Evolutionary conservation across 2,888 invertebrate genomes (phyloP).

Genomic region (Orchesella flavescens): DNA sequence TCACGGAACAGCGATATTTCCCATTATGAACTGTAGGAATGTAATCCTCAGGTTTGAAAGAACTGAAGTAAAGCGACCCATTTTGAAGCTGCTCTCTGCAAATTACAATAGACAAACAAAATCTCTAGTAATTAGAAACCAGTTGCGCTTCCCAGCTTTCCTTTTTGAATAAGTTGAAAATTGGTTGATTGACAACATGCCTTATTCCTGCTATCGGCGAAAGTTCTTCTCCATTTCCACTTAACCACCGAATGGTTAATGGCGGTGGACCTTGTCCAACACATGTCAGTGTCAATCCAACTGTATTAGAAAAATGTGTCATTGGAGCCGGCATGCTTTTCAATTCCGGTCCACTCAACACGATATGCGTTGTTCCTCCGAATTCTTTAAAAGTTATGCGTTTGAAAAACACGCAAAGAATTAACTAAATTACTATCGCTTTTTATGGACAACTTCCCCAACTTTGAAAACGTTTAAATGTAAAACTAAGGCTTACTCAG

Average conservation of each 20-base stretch:
- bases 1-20: conserved; percentile 66
- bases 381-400: conserved; percentile 34
- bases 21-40: conserved; percentile 65
- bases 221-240: conserved; percentile 57
- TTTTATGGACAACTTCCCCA: too few relatives aligned
- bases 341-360: conserved; percentile 65
- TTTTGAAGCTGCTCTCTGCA: conserved; percentile 66
- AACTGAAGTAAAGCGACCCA: conserved; percentile 63
- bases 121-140: neutral
- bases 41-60: conserved; percentile 67
- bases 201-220: conserved; percentile 67
- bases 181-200: conserved; percentile 34
- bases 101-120: neutral
- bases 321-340: conserved; percentile 63
- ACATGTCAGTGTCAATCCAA: conserved; percentile 67
- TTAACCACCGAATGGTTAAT: conserved; percentile 60
- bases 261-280: conserved; percentile 64
- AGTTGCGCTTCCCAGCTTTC: too few relatives aligned
- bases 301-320: conserved; percentile 69
- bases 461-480: too few relatives aligned
- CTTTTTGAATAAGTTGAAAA: too few relatives aligned
- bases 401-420: too few relatives aligned
- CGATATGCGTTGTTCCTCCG: conserved; percentile 46
- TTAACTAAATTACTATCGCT: too few relatives aligned
- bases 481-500: too few relatives aligned